Conservation (phyloP, 2,888 invertebrate genomes). For the Notodonta dromedarius region DNA sequence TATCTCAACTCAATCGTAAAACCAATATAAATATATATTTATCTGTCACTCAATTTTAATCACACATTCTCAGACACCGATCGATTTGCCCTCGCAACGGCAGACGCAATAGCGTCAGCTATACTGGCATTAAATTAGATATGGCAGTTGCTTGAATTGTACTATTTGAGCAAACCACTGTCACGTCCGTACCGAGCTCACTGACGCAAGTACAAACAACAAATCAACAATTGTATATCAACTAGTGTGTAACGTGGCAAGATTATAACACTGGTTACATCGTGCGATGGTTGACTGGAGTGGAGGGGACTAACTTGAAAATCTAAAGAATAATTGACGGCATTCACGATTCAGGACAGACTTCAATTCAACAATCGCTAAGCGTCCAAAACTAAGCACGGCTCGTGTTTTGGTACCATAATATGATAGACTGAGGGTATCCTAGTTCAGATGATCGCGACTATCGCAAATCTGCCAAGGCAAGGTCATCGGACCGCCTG, state of each 20-base stretch:
- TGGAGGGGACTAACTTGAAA: too few species aligned
- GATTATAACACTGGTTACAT: constrained; percentile 31
- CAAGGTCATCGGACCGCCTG: too few species aligned
- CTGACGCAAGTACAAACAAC: constrained; percentile 41
- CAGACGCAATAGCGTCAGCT: not conserved
- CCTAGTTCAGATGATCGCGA: too few species aligned
- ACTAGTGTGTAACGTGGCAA: constrained; percentile 61
- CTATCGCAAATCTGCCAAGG: too few species aligned
- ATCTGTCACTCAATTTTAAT: not conserved
- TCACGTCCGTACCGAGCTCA: not conserved
- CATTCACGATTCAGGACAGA: not conserved
- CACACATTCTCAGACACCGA: not conserved
- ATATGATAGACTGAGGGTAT: too few species aligned
- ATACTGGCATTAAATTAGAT: not conserved
- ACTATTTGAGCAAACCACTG: not conserved
- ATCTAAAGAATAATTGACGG: not conserved
- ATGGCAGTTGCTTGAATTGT: not conserved
- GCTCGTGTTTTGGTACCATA: too few species aligned
- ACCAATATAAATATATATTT: too few species aligned
- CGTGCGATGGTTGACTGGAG: not conserved
- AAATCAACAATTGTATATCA: constrained; percentile 65
- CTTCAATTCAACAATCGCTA: too few species aligned
- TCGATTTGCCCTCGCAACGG: not conserved
- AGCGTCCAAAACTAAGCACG: too few species aligned
- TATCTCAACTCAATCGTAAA: too few species aligned